A percentile compares a stretch with the other conserved stretches of the same genome.
These are phyloP conservation scores for Stichopus horrens DNA, from an alignment of 53 echinoderm and acorn worm genomes.

Conservation along the genomic window DNA sequence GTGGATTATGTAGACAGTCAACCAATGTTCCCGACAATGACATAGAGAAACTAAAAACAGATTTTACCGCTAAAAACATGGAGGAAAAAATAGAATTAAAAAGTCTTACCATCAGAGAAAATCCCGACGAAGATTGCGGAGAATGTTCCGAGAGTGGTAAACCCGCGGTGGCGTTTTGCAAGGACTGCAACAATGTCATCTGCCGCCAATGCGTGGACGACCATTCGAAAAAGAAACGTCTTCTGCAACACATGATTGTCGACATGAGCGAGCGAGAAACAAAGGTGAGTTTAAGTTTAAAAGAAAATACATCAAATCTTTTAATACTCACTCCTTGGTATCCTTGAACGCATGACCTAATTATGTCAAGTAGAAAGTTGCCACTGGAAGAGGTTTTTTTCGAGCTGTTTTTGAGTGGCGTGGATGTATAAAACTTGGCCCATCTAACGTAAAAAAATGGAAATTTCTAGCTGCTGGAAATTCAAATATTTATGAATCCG, in stretches of 20 bases:
- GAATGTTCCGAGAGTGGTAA: neutral
- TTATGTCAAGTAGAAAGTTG: too few species aligned
- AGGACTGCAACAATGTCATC: conserved; percentile 20
- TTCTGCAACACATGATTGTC: conserved; percentile 12
- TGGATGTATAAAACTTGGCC: too few species aligned
- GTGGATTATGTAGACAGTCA: neutral
- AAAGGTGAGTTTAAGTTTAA: neutral
- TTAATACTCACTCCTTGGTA: too few species aligned
- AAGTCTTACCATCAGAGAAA: neutral
- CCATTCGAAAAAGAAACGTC: conserved; percentile 5
- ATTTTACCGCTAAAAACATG: conserved; percentile 21
- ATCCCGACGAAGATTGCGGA: neutral
- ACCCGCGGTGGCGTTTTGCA: conserved; percentile 31
- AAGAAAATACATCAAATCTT: too few species aligned
- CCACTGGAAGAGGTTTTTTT: too few species aligned
- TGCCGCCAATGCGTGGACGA: neutral
- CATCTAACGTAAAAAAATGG: too few species aligned
- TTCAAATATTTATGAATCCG: too few species aligned
- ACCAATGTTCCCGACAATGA: neutral
- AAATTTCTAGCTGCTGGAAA: too few species aligned
- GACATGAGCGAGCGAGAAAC: conserved; percentile 13
- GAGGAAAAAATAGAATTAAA: conserved; percentile 5
- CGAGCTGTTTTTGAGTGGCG: too few species aligned
- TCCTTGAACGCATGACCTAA: too few species aligned
- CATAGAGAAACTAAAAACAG: conserved; percentile 1